Conservation (phyloP, 2,888 invertebrate genomes). For the Mantis religiosa region DNA sequence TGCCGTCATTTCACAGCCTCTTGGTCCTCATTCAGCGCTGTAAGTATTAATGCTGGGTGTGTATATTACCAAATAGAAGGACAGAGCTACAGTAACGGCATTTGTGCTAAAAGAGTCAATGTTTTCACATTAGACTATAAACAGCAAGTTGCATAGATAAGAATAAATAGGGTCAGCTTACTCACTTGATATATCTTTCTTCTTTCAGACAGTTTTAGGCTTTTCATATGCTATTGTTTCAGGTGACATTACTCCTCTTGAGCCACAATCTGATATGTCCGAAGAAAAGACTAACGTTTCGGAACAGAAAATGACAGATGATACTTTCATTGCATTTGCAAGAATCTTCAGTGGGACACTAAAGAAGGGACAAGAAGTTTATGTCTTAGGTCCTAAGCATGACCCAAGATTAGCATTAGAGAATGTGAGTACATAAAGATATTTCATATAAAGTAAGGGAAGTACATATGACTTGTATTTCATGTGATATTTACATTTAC, state of each 20-base stretch:
- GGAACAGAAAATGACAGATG: constrained; percentile 43
- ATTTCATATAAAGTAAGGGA: no score
- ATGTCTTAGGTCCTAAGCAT: constrained; percentile 83
- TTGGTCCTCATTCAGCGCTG: no score
- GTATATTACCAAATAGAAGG: no score
- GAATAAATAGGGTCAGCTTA: no score
- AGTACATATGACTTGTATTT: no score
- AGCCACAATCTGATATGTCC: neutral
- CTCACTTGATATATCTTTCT: neutral
- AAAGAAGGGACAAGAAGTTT: constrained; percentile 69
- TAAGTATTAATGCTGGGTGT: no score
- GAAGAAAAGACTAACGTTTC: constrained; percentile 30
- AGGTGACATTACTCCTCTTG: neutral
- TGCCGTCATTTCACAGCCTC: no score
- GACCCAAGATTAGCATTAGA: constrained; percentile 55
- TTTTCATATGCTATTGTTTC: neutral
- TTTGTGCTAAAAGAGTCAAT: no score
- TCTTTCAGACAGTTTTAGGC: neutral
- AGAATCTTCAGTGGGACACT: constrained; percentile 87
- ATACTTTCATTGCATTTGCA: constrained; percentile 85
- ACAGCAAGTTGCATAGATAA: no score
- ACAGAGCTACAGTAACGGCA: no score
- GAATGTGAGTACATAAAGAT: constrained; percentile 32
- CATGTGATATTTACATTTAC: no score
- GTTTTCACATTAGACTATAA: no score